Evolutionary conservation across 2,888 invertebrate genomes (phyloP), one percentile per base, ranked within the genome.

Genomic region (Urechis unicinctus): DNA sequence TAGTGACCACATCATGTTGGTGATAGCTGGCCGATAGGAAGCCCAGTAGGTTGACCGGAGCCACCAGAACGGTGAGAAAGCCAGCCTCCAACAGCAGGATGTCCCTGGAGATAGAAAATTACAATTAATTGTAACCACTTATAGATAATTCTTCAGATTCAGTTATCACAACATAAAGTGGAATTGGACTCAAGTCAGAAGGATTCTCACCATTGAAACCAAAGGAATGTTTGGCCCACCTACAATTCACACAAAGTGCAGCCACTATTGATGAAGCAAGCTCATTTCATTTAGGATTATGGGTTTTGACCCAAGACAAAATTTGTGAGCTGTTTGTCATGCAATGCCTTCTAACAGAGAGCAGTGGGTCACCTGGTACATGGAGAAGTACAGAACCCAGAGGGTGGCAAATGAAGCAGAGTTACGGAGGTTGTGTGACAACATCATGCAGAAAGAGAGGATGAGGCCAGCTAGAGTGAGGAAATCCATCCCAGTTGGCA

Each of bases 221-320:
- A 84, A 68, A 88, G 81, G 75, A 88, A 88, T 49, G 84, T 83
- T 76, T 87, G 86, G 21, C 88, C 88, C 63, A 88, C 83, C 79
- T 81, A 66, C 31, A 69, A 62, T 31, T 56, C 55, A 58, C 56
- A 49, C 31, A 45, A 26, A 44, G 5, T n/a, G n/a, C n/a, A n/a
- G n/a, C n/a, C n/a, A n/a, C n/a, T n/a, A n/a, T n/a, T n/a, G n/a
- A n/a, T n/a, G n/a, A n/a, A n/a, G n/a, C n/a, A n/a, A n/a, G n/a
- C n/a, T n/a, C n/a, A n/a, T n/a, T n/a, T n/a, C n/a, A n/a, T n/a
- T n/a, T n/a, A n/a, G n/a, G n/a, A n/a, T n/a, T n/a, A n/a, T n/a
- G n/a, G n/a, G n/a, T n/a, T n/a, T n/a, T n/a, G n/a, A n/a, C n/a
- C n/a, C n/a, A n/a, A n/a, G n/a, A n/a, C n/a, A n/a, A n/a, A n/a